These are phyloP conservation scores for Thymelicus sylvestris DNA, from an alignment of 2,888 invertebrate genomes.

Conservation along the genomic window DNA sequence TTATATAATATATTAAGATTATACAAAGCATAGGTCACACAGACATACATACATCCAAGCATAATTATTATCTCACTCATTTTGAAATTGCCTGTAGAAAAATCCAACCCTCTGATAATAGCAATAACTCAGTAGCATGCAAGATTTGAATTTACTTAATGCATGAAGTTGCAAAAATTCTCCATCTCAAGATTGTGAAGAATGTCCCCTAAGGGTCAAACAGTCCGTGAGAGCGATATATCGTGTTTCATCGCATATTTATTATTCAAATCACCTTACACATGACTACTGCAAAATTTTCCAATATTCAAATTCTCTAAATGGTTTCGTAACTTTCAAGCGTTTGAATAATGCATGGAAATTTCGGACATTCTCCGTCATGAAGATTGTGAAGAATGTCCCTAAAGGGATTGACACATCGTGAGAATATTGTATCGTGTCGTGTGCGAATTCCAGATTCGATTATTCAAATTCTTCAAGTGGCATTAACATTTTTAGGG, in stretches of 20 bases:
- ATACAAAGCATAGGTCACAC: no score
- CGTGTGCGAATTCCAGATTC: conserved; percentile 25
- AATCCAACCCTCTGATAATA: background rate
- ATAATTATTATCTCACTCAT: no score
- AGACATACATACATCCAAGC: no score
- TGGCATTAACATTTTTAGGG: background rate
- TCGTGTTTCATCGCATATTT: conserved; percentile 51
- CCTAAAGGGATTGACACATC: conserved; percentile 10
- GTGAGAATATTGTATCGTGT: conserved; percentile 2
- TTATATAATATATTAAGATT: no score
- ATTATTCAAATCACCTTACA: conserved; percentile 54
- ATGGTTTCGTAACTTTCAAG: conserved; percentile 7
- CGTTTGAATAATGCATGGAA: conserved; percentile 8
- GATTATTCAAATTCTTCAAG: conserved; percentile 23
- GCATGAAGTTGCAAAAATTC: conserved; percentile 24
- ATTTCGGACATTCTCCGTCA: background rate
- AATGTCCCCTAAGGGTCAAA: conserved; percentile 54
- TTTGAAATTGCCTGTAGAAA: no score
- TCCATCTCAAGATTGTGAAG: conserved; percentile 13
- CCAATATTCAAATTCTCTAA: conserved; percentile 30
- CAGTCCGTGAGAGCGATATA: conserved; percentile 64
- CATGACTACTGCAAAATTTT: conserved; percentile 41
- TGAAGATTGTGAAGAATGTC: conserved; percentile 6
- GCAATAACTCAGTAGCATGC: conserved; percentile 15
- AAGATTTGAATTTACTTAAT: conserved; percentile 30